phyloP scores from a whole-genome alignment of 2,888 invertebrate species.

The Andrena chrysosceles region DNA sequence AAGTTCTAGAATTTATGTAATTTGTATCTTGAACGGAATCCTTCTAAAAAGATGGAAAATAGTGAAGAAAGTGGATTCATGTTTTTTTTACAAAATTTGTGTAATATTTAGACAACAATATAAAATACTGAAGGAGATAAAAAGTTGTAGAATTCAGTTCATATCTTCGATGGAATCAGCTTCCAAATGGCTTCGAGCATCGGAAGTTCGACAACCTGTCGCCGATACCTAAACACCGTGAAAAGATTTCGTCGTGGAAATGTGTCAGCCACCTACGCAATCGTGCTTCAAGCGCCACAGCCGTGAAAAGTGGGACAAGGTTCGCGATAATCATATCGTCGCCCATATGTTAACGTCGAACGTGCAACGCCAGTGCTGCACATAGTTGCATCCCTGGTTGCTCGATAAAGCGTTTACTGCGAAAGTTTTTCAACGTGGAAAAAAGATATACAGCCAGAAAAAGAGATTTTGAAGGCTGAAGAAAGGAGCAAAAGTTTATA shows the following conservation, averaged over 20 bases:
- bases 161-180: neutral
- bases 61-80: neutral
- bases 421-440: neutral
- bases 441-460: too few relatives aligned
- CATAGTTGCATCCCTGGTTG: slow-evolving; percentile 18
- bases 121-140: neutral
- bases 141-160: slow-evolving; percentile 4
- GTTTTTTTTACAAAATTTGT: neutral
- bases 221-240: slow-evolving; percentile 9
- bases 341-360: slow-evolving; percentile 45
- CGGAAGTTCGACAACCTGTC: slow-evolving; percentile 34
- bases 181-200: neutral
- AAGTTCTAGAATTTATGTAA: neutral
- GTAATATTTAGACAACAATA: neutral
- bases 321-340: slow-evolving; percentile 68
- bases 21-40: neutral
- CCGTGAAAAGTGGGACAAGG: slow-evolving; percentile 67
- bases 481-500: neutral
- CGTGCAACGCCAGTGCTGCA: slow-evolving; percentile 24
- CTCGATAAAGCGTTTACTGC: slow-evolving; percentile 1
- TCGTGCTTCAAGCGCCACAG: slow-evolving; percentile 4
- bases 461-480: neutral
- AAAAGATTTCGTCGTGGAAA: slow-evolving; percentile 44
- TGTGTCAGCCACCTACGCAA: slow-evolving; percentile 43
- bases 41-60: neutral